Percentiles rank a stretch among this genome's conserved stretches.
Conservation (phyloP, 2,888 invertebrate species). For the Harmothoe impar region DNA sequence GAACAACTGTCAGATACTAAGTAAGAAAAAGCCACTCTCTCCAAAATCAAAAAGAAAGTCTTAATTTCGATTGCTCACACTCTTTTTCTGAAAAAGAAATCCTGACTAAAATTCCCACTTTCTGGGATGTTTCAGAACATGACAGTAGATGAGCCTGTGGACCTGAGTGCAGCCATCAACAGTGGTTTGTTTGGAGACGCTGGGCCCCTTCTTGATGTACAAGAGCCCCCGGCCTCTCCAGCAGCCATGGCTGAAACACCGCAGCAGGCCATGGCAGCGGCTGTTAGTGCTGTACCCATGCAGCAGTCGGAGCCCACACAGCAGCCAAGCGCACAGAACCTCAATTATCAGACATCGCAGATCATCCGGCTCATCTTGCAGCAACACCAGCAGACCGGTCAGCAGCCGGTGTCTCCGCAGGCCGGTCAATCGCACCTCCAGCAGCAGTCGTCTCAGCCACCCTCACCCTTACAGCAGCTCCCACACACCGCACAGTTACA, state of each 20-base stretch:
- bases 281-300: neutral
- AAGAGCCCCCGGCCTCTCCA: neutral
- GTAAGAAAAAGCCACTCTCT: no score
- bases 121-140: neutral
- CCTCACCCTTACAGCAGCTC: neutral
- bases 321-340: slow-evolving; percentile 5
- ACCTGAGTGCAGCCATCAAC: neutral
- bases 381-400: neutral
- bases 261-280: neutral
- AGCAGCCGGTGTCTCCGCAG: neutral
- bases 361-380: slow-evolving; percentile 28
- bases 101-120: no score
- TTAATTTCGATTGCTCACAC: no score
- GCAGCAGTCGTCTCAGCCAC: slow-evolving; percentile 5
- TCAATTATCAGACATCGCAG: slow-evolving; percentile 33
- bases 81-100: no score
- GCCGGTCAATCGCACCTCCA: neutral
- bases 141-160: slow-evolving; percentile 39
- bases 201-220: neutral
- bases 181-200: slow-evolving; percentile 22
- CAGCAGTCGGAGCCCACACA: neutral
- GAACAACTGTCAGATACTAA: no score
- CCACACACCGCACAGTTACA: slow-evolving; percentile 54
- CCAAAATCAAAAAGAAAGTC: no score
- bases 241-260: neutral